phyloP scores from a whole-genome alignment of 2,113 vertebrate genomes.

The Nanorana parkeri region DNA sequence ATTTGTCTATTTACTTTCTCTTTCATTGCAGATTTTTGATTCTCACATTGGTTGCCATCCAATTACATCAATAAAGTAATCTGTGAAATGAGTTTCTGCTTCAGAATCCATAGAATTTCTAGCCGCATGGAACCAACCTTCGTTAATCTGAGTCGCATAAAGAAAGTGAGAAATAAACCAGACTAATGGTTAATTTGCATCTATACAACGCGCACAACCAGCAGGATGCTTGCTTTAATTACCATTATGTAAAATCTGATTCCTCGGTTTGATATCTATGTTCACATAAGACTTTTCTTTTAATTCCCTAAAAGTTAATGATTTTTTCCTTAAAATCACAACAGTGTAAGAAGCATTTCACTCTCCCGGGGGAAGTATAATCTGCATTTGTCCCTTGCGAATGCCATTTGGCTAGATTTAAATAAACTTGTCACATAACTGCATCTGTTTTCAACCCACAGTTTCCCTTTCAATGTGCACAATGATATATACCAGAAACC shows the following conservation, averaged over 20 bases:
- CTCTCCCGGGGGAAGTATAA: slow-evolving; percentile 15
- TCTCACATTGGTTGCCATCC: neutral
- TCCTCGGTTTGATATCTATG: slow-evolving; percentile 22
- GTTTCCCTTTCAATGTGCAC: slow-evolving; percentile 12
- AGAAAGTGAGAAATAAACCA: slow-evolving; percentile 21
- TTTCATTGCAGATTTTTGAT: too few species aligned
- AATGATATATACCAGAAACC: neutral
- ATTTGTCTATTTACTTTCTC: too few species aligned
- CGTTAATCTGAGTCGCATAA: neutral
- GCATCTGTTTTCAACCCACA: slow-evolving; percentile 40
- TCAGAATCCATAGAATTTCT: neutral
- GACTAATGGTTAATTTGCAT: slow-evolving; percentile 38
- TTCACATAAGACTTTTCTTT: slow-evolving; percentile 4
- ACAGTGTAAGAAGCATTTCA: slow-evolving; percentile 5
- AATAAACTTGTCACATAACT: slow-evolving; percentile 41
- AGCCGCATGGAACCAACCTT: neutral
- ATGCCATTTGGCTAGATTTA: slow-evolving; percentile 9
- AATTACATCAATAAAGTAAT: neutral
- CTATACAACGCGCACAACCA: slow-evolving; percentile 32
- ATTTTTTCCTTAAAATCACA: slow-evolving; percentile 25
- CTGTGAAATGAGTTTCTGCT: neutral
- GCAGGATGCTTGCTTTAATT: slow-evolving; percentile 47
- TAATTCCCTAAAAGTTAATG: slow-evolving; percentile 28
- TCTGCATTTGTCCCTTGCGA: slow-evolving; percentile 24
- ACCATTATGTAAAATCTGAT: slow-evolving; percentile 46